Evolutionary conservation across 2,797 vertebrate genomes (phyloP).

Genomic region (Pteropus rufus): DNA sequence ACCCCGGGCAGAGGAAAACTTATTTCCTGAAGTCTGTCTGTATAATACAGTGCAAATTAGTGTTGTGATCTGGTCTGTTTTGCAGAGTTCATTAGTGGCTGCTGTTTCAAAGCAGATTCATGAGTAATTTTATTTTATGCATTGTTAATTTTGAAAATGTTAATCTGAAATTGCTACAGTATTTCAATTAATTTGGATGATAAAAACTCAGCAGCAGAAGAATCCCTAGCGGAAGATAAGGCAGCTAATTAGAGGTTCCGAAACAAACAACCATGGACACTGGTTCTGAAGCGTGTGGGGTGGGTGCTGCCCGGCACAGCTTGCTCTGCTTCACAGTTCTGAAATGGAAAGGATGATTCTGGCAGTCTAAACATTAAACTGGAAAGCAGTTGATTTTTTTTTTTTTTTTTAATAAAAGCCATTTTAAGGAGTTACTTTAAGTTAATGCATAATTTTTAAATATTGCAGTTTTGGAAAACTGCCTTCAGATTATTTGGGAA

Average conservation of each 20-base stretch:
- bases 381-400: background rate
- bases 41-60: background rate
- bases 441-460: background rate
- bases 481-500: background rate
- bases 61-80: slow-evolving; percentile 1
- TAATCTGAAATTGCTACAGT: slow-evolving; percentile 68
- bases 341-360: slow-evolving; percentile 39
- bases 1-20: background rate
- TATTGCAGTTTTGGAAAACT: slow-evolving; percentile 21
- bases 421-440: slow-evolving; percentile 38
- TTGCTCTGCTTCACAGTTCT: background rate
- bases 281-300: background rate
- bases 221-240: slow-evolving; percentile 63
- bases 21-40: background rate
- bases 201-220: slow-evolving; percentile 66
- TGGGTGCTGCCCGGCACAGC: background rate
- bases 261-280: slow-evolving; percentile 60
- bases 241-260: slow-evolving; percentile 68
- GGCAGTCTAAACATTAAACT: slow-evolving; percentile 28
- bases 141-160: slow-evolving; percentile 72
- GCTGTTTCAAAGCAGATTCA: slow-evolving; percentile 52
- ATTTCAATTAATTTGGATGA: slow-evolving; percentile 72
- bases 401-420: background rate
- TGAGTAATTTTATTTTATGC: slow-evolving; percentile 66
- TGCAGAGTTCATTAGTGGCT: slow-evolving; percentile 58